Percentiles rank a stretch among this genome's conserved stretches.
phyloP scores from a whole-genome alignment of 2,888 invertebrate species.

The Chorisops tibialis region DNA sequence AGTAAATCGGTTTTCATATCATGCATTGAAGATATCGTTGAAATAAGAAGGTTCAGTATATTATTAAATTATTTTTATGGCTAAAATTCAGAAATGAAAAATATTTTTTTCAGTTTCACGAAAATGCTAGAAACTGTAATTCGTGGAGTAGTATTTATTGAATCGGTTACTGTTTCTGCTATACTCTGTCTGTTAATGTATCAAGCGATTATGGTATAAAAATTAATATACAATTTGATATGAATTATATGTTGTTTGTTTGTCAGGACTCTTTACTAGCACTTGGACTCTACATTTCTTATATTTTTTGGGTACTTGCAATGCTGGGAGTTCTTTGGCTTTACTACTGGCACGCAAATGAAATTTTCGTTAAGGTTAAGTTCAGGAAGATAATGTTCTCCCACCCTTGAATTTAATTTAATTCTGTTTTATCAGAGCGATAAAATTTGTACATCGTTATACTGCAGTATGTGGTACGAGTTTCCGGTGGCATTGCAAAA shows the following conservation, averaged over 20 bases:
- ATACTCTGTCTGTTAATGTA: neutral
- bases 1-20: too few species aligned
- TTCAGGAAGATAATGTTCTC: too few species aligned
- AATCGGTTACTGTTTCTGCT: neutral
- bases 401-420: too few species aligned
- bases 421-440: neutral
- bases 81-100: neutral
- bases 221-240: neutral
- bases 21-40: neutral
- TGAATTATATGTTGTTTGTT: neutral
- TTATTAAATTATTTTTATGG: too few species aligned
- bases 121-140: neutral
- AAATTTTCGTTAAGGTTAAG: neutral
- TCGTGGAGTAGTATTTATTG: neutral
- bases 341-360: conserved; percentile 9
- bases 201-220: neutral
- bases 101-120: neutral
- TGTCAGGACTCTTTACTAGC: neutral
- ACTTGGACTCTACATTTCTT: neutral
- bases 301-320: neutral
- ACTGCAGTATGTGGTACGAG: neutral
- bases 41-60: neutral
- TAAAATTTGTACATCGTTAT: neutral
- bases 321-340: neutral
- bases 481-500: neutral